phyloP scores from a whole-genome alignment of 2,113 vertebrate species.

The mouse (Mus musculus) region DNA sequence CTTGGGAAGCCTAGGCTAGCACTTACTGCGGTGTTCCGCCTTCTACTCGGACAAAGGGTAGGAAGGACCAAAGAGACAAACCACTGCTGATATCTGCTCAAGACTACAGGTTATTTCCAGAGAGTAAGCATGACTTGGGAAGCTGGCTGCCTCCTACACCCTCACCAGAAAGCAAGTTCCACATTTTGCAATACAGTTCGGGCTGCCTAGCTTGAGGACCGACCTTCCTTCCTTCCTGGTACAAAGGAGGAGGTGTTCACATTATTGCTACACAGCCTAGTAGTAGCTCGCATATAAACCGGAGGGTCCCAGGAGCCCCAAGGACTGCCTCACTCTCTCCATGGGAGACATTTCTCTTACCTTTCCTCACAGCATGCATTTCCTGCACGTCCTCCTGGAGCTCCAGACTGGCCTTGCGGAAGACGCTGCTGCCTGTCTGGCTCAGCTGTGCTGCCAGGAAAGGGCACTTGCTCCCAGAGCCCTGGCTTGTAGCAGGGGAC shows the following conservation, averaged over 20 bases:
- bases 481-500: conserved; percentile 82
- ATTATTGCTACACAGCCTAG: background rate
- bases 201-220: background rate
- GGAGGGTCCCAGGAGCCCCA: rapidly evolving
- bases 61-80: background rate
- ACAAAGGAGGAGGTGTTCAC: background rate
- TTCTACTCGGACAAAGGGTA: no score
- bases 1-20: background rate
- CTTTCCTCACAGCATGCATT: conserved; percentile 91
- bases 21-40: background rate
- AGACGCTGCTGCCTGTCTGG: conserved; percentile 92
- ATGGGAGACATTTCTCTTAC: conserved; percentile 64
- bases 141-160: background rate
- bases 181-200: conserved; percentile 16
- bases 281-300: background rate
- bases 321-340: background rate
- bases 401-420: conserved; percentile 94
- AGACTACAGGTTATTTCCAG: background rate
- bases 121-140: background rate
- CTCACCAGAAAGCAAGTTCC: conserved; percentile 21
- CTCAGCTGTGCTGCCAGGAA: conserved; percentile 97
- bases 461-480: conserved; percentile 92
- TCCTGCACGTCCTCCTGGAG: conserved; percentile 97
- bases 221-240: background rate
- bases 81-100: background rate